phyloP scores from a whole-genome alignment of 2,797 vertebrate species.

The Gymnocypris eckloni region DNA sequence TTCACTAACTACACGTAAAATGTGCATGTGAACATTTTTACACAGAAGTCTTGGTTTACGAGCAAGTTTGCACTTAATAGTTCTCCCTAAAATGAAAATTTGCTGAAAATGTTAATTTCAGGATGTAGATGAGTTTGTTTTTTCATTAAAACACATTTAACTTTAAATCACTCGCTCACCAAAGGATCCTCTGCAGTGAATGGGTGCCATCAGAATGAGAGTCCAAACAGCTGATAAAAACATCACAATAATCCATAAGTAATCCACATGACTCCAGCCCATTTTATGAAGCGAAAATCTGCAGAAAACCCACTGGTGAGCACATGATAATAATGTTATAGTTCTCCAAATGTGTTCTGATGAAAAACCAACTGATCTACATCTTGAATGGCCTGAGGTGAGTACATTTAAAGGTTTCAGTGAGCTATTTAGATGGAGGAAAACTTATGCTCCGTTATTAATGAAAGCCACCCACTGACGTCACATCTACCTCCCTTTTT shows the following conservation, averaged over 20 bases:
- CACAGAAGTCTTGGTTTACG: background rate
- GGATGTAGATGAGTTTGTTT: background rate
- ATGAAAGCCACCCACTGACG: conserved; percentile 2
- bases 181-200: background rate
- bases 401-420: background rate
- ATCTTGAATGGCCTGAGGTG: background rate
- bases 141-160: background rate
- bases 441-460: background rate
- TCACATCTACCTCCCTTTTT: conserved; percentile 16
- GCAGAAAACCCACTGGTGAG: background rate
- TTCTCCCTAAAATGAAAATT: background rate
- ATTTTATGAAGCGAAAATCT: background rate
- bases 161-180: background rate
- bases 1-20: background rate
- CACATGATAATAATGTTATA: background rate
- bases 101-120: background rate
- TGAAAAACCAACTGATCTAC: background rate
- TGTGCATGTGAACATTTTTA: background rate
- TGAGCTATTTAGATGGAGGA: background rate
- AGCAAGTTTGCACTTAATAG: background rate
- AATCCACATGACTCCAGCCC: no score
- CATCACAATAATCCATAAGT: background rate
- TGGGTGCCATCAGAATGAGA: no score
- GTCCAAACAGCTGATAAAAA: background rate
- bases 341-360: background rate